Evolutionary conservation across 30 jellyfish, hydroid and myxozoan genomes (phyloP), one percentile per base, ranked within the genome.

Genomic region (Clytia hemisphaerica): DNA sequence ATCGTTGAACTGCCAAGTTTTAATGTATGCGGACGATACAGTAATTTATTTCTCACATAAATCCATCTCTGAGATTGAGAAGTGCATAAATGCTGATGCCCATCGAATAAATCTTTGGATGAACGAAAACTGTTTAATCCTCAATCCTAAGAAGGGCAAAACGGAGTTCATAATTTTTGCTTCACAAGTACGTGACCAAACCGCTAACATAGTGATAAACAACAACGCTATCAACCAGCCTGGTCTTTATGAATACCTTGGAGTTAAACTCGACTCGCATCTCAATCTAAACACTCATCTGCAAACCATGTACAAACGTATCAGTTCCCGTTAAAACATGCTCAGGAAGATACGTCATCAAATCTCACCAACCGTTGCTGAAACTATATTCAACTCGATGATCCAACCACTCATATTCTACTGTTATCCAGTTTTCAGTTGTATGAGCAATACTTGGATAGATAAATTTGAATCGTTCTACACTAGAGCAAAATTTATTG

Each of bases 1-100:
- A 26, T 58, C 67, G 18, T 29, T 64, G 50, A 63, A 77, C 55
- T 77, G 84, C 46, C 55, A 25, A 49, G 78, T 77, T 28, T 69
- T 60, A 45, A 31, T 66, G 58, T 77, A 48, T 65, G 92, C 92
- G 36, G 92, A 66, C 36, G 92, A 77, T 77, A 35, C 84, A 68
- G 84, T 77, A 21, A 14, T 78, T 27, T 78, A 53, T 59, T 60
- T n/a, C 44, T 58, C 79, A 24, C 49, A 45, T 22, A 68, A 68
- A 29, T 62, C 62, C 49, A 19, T 60, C 33, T 71, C 44, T 37
- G 31, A 9, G 6, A 67, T 75, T 53, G 93, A 67, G 44, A 49
- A 51, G 58, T 61, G 71, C n/a, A 49, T 75, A 55, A 75, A 75
- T 46, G 57, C 45, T 32, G 88, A 75, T 62, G 72, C 88, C 58